phyloP scores from a whole-genome alignment of 2,113 vertebrate genomes.

The Columbina picui region DNA sequence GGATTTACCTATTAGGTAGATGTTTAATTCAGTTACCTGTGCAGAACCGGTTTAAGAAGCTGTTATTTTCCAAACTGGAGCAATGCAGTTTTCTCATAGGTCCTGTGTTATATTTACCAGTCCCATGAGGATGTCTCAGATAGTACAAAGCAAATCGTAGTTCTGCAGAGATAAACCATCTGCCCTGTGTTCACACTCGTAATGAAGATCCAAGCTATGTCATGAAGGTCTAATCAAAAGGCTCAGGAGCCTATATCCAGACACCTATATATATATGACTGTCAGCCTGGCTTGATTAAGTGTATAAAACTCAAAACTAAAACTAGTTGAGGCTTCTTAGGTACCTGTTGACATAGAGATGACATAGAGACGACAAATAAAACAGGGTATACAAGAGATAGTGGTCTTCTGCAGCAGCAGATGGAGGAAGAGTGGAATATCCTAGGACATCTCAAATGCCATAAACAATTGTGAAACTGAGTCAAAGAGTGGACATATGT shows the following conservation, averaged over 20 bases:
- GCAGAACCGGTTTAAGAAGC: not conserved
- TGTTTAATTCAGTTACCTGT: not conserved
- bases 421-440: not conserved
- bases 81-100: not conserved
- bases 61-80: not conserved
- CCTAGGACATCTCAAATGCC: not conserved
- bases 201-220: not conserved
- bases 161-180: not conserved
- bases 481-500: not conserved
- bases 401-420: not conserved
- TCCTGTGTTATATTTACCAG: not conserved
- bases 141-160: fast-evolving
- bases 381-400: not conserved
- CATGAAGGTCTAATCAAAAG: not conserved
- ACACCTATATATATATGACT: not conserved
- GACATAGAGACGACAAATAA: not conserved
- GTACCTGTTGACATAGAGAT: not conserved
- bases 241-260: not conserved
- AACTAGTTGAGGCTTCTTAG: not conserved
- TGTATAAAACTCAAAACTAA: not conserved
- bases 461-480: not conserved
- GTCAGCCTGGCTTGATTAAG: not conserved
- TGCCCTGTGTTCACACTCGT: not conserved
- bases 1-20: not conserved
- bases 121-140: not conserved